Evolutionary conservation across 2,797 vertebrate genomes (phyloP), one percentile per base, ranked within the genome.

Genomic region (Malurus leucopterus): DNA sequence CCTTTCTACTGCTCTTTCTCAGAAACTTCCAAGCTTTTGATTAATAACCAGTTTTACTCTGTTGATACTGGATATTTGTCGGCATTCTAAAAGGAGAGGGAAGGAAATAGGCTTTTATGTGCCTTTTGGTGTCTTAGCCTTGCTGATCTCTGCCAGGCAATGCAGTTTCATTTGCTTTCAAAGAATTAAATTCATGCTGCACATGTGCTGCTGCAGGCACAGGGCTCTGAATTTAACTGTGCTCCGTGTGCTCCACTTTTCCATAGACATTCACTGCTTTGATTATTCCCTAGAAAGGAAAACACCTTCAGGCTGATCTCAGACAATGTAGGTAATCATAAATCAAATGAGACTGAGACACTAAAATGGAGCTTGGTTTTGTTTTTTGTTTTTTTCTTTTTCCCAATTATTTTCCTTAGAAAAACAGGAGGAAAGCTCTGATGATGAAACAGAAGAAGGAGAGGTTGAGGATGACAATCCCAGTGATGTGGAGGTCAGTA

Each of bases 391-490:
- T 21, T 55, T 36, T 61, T 75, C 55, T 36, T 34, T 22, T 9
- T 1, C 62, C 17, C 64, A 16, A 70, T 93, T 83, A 30, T 69
- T 34, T 94, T 93, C 77, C 92, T 83, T 84, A 98, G 98, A 97
- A 77, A 97, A 97, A 84, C 95, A 96, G 76, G 97, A 97, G 44
- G 97, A 97, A 73, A 98, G 96, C 22, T 98, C 98, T 49, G 98
- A 98, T 1, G 98, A 98, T 11, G 98, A 98, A 82, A 97, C 97
- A 22, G 96, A 97, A 32, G 98, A 98, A 94, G 98, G 97, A 3
- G 98, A 98, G 74, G 98, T 98, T 36, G 98, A 98, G 51, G 98
- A 98, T 93, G 96, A 97, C 53, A 98, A 98, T 81, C 92, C 97
- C 38, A 97, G 96, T 89, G 97, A 97, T 1, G 71, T 94, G 51